phyloP scores from a whole-genome alignment of 2,797 vertebrate genomes.

The Phoxinus dragarum region DNA sequence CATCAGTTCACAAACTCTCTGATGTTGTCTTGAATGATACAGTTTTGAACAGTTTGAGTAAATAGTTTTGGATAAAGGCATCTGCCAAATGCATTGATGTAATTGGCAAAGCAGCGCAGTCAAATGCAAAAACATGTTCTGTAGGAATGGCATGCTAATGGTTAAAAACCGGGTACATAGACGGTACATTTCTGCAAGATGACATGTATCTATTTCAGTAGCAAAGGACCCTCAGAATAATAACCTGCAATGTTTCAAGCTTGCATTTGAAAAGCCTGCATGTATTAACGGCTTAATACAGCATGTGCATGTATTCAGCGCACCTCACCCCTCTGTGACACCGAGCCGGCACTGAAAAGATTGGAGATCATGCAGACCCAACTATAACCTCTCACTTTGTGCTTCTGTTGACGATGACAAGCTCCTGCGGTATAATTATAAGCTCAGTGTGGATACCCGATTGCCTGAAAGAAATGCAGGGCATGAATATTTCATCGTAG shows the following conservation, averaged over 20 bases:
- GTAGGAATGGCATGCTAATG: background rate
- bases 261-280: conserved; percentile 16
- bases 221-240: background rate
- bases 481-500: conserved; percentile 53
- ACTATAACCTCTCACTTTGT: conserved; percentile 52
- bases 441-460: conserved; percentile 43
- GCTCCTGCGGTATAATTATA: conserved; percentile 51
- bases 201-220: background rate
- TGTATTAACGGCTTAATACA: conserved; percentile 2
- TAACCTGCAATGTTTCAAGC: background rate
- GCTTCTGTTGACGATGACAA: conserved; percentile 42
- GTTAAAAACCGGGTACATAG: background rate
- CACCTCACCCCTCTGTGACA: conserved; percentile 31
- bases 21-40: background rate
- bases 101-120: background rate
- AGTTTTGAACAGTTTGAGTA: background rate
- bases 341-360: conserved; percentile 45
- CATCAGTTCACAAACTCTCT: no score
- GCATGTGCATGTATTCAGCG: conserved; percentile 17
- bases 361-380: conserved; percentile 40
- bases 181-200: background rate
- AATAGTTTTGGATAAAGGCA: background rate
- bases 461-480: conserved; percentile 50
- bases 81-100: background rate
- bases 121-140: background rate